Evolutionary conservation across 2,113 vertebrate genomes (phyloP), one percentile per base, ranked within the genome.

Genomic region (Turdus rufiventris): DNA sequence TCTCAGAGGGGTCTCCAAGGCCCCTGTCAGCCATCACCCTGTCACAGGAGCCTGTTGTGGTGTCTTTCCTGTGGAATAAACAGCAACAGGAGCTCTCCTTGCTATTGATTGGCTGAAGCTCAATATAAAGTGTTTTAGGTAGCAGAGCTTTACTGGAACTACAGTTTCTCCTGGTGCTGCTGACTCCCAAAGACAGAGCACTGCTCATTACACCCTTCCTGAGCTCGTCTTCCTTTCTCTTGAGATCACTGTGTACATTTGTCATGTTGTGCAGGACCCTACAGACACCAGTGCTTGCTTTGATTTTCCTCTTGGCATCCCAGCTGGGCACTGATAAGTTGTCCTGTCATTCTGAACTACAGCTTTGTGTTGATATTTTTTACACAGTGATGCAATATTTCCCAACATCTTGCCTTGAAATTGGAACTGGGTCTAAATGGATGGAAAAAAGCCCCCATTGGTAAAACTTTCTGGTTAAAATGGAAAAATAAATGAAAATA

Each of bases 261-360:
- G 45, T 93, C 71, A 47, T 70, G 50, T 84, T 72, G 61, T 76
- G 33, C 74, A 65, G 66, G 47, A 88, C 18, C 9, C 83, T 93
- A n/a, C 47, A 31, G 33, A 83, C 47, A 36, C 45, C 62, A 56
- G 29, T 15, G 25, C 54, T 93, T 79, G 50, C 66, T 93, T 79
- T 95, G 89, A 91, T 95, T 93, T 94, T 95, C 34, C 43, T 87
- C 77, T 70, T 96, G 77, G 62, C 77, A 87, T 89, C 73, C 58
- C 80, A 88, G 33, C 71, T 89, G 93, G 91, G 25, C 81, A 93
- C 62, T 54, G 77, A 79, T 84, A 75, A 68, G 76, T 89, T 89
- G 38, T n/a, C 81, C 76, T 93, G 74, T 91, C 86, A 65, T 40
- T 38, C 73, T 85, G 70, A 89, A 85, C 66, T 48, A 56, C 47